phyloP scores from a whole-genome alignment of 2,113 vertebrate genomes.

The Tricholaema leucomelas region DNA sequence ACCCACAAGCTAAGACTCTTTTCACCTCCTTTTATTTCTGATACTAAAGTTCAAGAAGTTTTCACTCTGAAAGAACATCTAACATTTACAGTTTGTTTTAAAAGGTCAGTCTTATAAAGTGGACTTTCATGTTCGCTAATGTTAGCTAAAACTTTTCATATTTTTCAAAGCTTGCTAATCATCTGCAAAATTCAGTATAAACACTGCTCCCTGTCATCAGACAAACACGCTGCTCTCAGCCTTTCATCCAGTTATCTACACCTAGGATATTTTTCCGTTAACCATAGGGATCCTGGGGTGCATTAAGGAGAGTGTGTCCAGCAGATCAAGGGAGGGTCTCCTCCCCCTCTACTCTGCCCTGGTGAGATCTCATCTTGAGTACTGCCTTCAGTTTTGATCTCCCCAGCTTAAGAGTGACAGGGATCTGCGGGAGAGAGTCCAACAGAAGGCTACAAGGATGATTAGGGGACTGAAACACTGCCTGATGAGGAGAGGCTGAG shows the following conservation, averaged over 20 bases:
- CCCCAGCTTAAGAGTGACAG: too few relatives aligned
- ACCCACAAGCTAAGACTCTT: background rate
- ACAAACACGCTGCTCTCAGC: too few relatives aligned
- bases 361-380: too few relatives aligned
- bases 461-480: too few relatives aligned
- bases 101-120: background rate
- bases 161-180: background rate
- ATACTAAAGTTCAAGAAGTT: background rate
- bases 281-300: too few relatives aligned
- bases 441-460: too few relatives aligned
- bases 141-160: background rate
- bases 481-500: too few relatives aligned
- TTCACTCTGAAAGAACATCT: background rate
- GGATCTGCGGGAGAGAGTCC: too few relatives aligned
- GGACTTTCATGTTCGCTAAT: background rate
- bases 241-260: background rate
- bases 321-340: too few relatives aligned
- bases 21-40: background rate
- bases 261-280: background rate
- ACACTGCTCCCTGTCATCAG: background rate
- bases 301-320: too few relatives aligned
- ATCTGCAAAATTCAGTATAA: background rate
- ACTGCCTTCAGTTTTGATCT: too few relatives aligned
- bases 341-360: too few relatives aligned
- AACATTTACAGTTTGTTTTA: background rate